Evolutionary conservation across 2,113 vertebrate genomes (phyloP).

Genomic region (Spilogale gracilis): DNA sequence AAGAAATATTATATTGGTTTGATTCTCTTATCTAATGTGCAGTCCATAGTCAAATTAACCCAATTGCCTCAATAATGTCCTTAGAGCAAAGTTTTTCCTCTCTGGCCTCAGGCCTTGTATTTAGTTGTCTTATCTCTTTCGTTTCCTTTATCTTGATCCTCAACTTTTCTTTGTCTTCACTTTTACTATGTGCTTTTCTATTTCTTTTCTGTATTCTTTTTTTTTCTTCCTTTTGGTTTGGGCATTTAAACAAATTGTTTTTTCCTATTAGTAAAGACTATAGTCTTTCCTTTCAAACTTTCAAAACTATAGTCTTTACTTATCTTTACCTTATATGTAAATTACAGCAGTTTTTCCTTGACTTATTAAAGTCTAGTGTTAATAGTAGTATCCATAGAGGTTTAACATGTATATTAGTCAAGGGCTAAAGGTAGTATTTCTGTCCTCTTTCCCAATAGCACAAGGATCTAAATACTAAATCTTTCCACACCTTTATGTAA

Average conservation of each 20-base stretch:
- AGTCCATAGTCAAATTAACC: conserved; percentile 9
- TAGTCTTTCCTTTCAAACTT: background rate
- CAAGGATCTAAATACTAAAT: background rate
- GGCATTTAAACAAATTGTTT: background rate
- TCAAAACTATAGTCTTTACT: background rate
- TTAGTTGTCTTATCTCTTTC: background rate
- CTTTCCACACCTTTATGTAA: background rate
- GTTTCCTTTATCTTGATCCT: background rate
- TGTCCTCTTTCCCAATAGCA: background rate
- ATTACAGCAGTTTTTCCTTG: background rate
- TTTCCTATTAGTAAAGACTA: background rate
- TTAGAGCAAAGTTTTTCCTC: background rate
- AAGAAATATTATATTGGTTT: background rate
- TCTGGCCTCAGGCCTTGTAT: background rate
- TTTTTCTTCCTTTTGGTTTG: background rate
- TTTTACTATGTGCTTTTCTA: background rate
- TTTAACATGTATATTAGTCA: background rate
- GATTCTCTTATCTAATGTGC: background rate
- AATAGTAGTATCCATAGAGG: background rate
- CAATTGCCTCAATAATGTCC: background rate
- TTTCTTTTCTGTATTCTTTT: background rate
- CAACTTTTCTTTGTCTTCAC: background rate
- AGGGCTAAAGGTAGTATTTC: background rate
- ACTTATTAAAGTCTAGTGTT: background rate
- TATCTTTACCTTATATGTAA: conserved; percentile 24